A percentile compares a stretch with the other conserved stretches of the same genome.
phyloP scores from a whole-genome alignment of 2,797 vertebrate species.

The Melanotaenia parkinsoni region DNA sequence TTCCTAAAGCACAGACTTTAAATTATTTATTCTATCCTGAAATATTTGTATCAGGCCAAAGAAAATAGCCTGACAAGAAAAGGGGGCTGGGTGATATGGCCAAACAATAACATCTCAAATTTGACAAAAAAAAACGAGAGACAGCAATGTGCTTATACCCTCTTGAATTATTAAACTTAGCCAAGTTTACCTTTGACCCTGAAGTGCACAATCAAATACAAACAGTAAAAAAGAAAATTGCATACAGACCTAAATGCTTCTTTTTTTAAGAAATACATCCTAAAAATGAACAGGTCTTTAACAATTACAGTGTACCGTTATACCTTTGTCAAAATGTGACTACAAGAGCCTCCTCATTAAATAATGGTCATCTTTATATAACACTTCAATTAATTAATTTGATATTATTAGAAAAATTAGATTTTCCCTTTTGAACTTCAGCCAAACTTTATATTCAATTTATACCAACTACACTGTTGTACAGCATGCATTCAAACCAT shows the following conservation, averaged over 20 bases:
- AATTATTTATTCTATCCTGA: neutral
- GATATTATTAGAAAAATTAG: too few species aligned
- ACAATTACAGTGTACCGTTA: neutral
- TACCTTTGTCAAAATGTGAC: neutral
- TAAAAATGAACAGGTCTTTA: too few species aligned
- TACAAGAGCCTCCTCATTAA: too few species aligned
- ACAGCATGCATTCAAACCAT: neutral
- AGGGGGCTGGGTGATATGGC: too few species aligned
- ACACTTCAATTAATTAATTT: too few species aligned
- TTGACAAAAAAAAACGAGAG: neutral
- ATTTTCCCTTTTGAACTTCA: too few species aligned
- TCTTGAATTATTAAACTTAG: neutral
- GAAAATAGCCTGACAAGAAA: neutral
- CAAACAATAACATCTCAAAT: neutral
- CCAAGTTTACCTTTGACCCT: neutral
- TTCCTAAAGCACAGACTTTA: neutral
- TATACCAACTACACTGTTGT: neutral
- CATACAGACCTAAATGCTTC: neutral
- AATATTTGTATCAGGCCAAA: neutral
- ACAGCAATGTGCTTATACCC: too few species aligned
- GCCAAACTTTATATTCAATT: neutral
- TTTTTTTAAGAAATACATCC: too few species aligned
- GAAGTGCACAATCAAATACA: neutral
- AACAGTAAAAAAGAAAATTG: neutral
- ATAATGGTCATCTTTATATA: too few species aligned